A percentile compares a stretch with the other conserved stretches of the same genome.
Evolutionary conservation across 1,140 invertebrate genomes (phyloP).

Genomic region (Drosophila subpulchrella): DNA sequence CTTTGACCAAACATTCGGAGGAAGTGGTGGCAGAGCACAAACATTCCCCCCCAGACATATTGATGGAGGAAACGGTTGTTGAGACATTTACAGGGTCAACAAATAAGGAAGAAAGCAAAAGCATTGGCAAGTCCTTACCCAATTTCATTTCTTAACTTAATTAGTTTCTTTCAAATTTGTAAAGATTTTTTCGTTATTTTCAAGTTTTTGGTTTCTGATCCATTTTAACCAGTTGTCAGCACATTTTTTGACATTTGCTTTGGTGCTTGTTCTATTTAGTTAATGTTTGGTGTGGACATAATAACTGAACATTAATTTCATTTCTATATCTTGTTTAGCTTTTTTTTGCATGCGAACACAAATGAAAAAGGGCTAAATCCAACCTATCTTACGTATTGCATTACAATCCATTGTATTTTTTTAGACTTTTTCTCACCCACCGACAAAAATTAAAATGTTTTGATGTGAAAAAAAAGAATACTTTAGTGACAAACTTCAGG

Average conservation of each 20-base stretch:
- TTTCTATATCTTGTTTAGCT: slow-evolving; percentile 58
- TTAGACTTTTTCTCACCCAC: too few relatives aligned
- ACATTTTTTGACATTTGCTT: slow-evolving; percentile 13
- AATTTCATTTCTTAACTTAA: slow-evolving; percentile 9
- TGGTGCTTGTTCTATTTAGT: slow-evolving; percentile 3
- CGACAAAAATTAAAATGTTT: slow-evolving; percentile 53
- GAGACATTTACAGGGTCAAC: slow-evolving; percentile 9
- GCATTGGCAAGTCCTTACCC: slow-evolving; percentile 75
- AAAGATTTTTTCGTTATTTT: not conserved
- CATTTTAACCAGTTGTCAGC: not conserved
- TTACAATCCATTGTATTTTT: slow-evolving; percentile 71
- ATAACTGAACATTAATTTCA: slow-evolving; percentile 36
- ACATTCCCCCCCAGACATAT: slow-evolving; percentile 66
- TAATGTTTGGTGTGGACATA: slow-evolving; percentile 3
- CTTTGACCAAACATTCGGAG: slow-evolving; percentile 50
- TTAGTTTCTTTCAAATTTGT: slow-evolving; percentile 21
- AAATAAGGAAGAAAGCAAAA: slow-evolving; percentile 70
- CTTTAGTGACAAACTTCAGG: slow-evolving; percentile 71
- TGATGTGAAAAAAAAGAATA: slow-evolving; percentile 45
- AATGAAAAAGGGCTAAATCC: slow-evolving; percentile 57
- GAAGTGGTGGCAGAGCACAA: slow-evolving; percentile 35
- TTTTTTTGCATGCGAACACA: slow-evolving; percentile 71
- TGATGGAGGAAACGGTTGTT: slow-evolving; percentile 63
- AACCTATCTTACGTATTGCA: slow-evolving; percentile 68
- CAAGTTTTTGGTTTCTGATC: slow-evolving; percentile 3